Conservation (phyloP, 2,888 invertebrate species). For the Phortica okadai region DNA sequence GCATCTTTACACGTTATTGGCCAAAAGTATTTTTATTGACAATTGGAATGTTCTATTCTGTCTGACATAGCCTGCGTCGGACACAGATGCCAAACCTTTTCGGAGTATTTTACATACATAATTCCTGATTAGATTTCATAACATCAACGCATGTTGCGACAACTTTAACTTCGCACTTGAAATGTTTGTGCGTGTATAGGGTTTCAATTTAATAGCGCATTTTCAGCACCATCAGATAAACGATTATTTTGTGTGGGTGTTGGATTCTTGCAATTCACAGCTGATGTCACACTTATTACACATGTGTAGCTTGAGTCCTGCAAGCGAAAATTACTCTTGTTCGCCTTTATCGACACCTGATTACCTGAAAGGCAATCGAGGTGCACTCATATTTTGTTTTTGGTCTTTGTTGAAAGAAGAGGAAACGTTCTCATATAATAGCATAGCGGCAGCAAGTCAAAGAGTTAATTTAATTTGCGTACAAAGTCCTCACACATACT, state of each 20-base stretch:
- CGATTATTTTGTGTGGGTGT: background rate
- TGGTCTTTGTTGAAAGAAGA: background rate
- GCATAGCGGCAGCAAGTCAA: conserved; percentile 28
- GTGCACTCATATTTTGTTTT: background rate
- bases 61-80: background rate
- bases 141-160: background rate
- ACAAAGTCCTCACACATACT: conserved; percentile 15
- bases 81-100: too few relatives aligned
- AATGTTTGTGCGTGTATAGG: conserved; percentile 11
- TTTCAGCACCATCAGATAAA: background rate
- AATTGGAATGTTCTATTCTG: background rate
- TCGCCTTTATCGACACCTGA: too few relatives aligned
- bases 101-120: background rate
- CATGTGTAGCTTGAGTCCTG: background rate
- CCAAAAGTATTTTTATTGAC: background rate
- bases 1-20: background rate
- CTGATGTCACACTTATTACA: background rate
- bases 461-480: conserved; percentile 51
- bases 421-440: background rate
- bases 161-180: background rate
- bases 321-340: too few relatives aligned
- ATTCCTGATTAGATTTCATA: background rate
- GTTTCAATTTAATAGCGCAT: conserved; percentile 26
- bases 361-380: too few relatives aligned
- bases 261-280: background rate